phyloP scores from a whole-genome alignment of 2,113 vertebrate species.

The Neolamprologus ventralis region DNA sequence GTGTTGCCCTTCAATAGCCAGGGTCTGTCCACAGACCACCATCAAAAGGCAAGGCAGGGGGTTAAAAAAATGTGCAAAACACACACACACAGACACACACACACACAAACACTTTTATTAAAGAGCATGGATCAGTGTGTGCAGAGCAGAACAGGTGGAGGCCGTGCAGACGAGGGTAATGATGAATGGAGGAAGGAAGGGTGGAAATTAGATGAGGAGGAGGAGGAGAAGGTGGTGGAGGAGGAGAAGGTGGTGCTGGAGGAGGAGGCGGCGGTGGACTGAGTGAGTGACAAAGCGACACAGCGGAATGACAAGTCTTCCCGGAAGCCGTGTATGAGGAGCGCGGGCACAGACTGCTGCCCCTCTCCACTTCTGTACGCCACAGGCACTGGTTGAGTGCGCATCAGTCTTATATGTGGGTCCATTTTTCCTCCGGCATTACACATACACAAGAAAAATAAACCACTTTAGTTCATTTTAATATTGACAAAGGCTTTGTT shows the following conservation, averaged over 20 bases:
- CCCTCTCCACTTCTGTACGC: neutral
- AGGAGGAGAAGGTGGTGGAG: neutral
- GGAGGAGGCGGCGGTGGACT: neutral
- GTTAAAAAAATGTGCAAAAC: neutral
- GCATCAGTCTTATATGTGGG: neutral
- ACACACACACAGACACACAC: neutral
- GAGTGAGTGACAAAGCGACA: conserved; percentile 54
- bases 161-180: conserved; percentile 38
- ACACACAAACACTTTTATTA: neutral
- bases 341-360: conserved; percentile 6
- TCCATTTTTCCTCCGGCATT: neutral
- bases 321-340: conserved; percentile 46
- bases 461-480: neutral
- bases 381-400: neutral
- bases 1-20: conserved; percentile 20
- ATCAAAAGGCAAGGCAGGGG: conserved; percentile 13
- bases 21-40: conserved; percentile 15
- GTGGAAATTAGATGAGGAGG: conserved; percentile 30
- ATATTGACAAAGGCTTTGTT: neutral
- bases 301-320: conserved; percentile 53
- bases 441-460: neutral
- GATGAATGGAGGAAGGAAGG: conserved; percentile 34
- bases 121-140: neutral
- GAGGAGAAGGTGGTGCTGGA: neutral
- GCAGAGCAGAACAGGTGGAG: conserved; percentile 38